These are phyloP conservation scores for Cenopis cana DNA, from an alignment of 2,888 invertebrate species.

Conservation along the genomic window DNA sequence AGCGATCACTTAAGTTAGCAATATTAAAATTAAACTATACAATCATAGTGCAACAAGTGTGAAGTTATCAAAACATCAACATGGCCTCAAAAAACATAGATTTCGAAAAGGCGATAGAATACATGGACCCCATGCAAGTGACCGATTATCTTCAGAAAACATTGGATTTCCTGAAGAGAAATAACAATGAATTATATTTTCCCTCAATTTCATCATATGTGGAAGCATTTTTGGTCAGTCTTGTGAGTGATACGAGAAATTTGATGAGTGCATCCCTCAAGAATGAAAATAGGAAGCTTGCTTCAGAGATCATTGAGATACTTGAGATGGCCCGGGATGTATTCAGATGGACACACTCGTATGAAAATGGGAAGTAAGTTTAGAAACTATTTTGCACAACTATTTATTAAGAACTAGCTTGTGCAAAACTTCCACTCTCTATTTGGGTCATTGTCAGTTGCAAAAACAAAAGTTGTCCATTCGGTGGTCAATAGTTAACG, in stretches of 20 bases:
- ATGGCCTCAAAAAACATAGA: slow-evolving; percentile 24
- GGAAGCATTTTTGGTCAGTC: slow-evolving; percentile 51
- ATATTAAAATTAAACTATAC: not conserved
- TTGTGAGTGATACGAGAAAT: slow-evolving; percentile 49
- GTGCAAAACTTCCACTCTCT: too few relatives aligned
- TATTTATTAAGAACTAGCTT: too few relatives aligned
- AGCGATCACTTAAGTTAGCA: not conserved
- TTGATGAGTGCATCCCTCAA: slow-evolving; percentile 47
- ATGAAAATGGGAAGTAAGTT: slow-evolving; percentile 50
- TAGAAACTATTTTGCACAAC: not conserved
- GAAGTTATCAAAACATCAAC: not conserved
- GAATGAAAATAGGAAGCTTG: slow-evolving; percentile 40
- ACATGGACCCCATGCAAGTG: slow-evolving; percentile 45
- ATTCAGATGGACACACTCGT: slow-evolving; percentile 48
- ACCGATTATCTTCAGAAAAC: slow-evolving; percentile 49
- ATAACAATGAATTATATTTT: slow-evolving; percentile 50
- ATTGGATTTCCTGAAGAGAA: slow-evolving; percentile 50
- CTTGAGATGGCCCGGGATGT: slow-evolving; percentile 48
- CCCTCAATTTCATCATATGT: slow-evolving; percentile 46
- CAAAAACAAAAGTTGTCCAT: too few relatives aligned
- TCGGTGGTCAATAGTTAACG: too few relatives aligned
- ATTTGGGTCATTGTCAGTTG: too few relatives aligned
- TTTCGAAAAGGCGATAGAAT: slow-evolving; percentile 43
- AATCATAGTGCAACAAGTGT: not conserved
- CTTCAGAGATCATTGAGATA: slow-evolving; percentile 48